Percentiles rank a stretch among this genome's conserved stretches.
phyloP scores from a whole-genome alignment of 2,797 vertebrate species.

The Peromyscus eremicus region DNA sequence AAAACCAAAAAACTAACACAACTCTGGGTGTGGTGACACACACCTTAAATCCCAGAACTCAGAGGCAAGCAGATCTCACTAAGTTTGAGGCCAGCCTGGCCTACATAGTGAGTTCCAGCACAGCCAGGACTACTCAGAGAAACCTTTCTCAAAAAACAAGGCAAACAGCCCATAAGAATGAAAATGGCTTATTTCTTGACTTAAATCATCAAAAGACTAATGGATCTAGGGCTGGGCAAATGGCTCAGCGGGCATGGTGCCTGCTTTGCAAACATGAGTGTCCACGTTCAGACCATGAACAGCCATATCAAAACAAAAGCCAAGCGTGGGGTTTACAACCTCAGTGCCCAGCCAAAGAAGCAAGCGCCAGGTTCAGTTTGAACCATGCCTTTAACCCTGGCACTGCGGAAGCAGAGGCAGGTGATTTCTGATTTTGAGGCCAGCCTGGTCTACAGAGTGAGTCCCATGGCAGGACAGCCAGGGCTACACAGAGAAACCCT shows the following conservation, averaged over 20 bases:
- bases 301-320: background rate
- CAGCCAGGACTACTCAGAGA: background rate
- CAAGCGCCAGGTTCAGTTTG: background rate
- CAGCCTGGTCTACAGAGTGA: background rate
- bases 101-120: background rate
- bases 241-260: background rate
- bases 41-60: background rate
- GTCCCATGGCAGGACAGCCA: background rate
- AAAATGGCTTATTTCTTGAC: background rate
- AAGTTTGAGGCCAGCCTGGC: background rate
- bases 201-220: background rate
- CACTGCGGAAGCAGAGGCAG: background rate
- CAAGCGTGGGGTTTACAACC: background rate
- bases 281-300: background rate
- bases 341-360: background rate
- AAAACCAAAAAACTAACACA: background rate
- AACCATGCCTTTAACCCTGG: background rate
- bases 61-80: background rate
- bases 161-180: background rate
- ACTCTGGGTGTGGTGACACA: background rate
- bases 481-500: background rate
- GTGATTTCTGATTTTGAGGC: background rate
- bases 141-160: background rate
- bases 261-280: background rate
- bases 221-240: background rate